Conservation (phyloP, 2,888 invertebrate species). For the Apoderus coryli region DNA sequence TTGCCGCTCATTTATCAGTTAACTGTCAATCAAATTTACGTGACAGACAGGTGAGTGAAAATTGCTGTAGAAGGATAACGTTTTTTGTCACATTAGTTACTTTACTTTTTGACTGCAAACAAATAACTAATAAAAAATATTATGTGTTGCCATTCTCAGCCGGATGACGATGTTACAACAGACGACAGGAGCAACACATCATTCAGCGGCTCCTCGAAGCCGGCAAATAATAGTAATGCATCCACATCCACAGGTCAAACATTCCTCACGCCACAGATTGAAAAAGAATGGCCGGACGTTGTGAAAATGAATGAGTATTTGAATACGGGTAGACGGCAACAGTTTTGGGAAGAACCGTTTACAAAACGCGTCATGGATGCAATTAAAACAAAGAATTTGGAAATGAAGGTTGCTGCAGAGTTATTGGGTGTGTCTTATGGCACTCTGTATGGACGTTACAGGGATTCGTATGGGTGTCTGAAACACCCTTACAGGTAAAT, state of each 20-base stretch:
- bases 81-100: neutral
- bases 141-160: constrained; percentile 15
- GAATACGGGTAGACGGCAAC: constrained; percentile 71
- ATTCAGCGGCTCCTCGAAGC: constrained; percentile 17
- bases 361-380: constrained; percentile 81
- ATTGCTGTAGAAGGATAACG: too few relatives aligned
- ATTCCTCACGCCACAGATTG: constrained; percentile 29
- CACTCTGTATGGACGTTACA: constrained; percentile 75
- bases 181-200: constrained; percentile 24
- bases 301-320: constrained; percentile 78
- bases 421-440: constrained; percentile 83
- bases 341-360: constrained; percentile 88
- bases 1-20: too few relatives aligned
- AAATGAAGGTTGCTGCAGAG: constrained; percentile 88
- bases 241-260: constrained; percentile 24
- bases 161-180: constrained; percentile 22
- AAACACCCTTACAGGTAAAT: constrained; percentile 72
- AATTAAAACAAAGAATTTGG: constrained; percentile 76
- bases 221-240: constrained; percentile 18
- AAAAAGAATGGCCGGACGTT: constrained; percentile 46
- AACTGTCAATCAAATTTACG: too few relatives aligned
- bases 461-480: constrained; percentile 78
- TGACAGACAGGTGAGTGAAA: too few relatives aligned
- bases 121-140: constrained; percentile 8
- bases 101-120: constrained; percentile 1